Evolutionary conservation across 2,888 invertebrate genomes (phyloP).

Genomic region (Mellilla xanthometata): DNA sequence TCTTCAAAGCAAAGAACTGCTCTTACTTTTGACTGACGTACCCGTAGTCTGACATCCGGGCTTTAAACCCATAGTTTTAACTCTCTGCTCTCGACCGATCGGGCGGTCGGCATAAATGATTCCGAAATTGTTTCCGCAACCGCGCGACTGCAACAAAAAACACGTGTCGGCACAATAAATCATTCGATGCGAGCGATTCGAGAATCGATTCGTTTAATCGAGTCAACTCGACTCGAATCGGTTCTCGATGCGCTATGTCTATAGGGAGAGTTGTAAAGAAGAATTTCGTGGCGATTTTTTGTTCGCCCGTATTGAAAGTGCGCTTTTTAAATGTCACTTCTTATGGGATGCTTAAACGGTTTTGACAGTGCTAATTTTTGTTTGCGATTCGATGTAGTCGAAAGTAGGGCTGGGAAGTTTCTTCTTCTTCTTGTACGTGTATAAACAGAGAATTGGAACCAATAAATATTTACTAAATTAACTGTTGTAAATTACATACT

Average conservation of each 20-base stretch:
- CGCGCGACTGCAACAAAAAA: constrained; percentile 66
- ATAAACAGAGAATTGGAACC: too few species aligned
- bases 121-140: constrained; percentile 79
- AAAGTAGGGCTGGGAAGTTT: too few species aligned
- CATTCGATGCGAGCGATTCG: constrained; percentile 59
- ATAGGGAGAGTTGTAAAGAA: constrained; percentile 73
- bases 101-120: constrained; percentile 77
- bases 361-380: constrained; percentile 34
- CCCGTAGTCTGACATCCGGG: too few species aligned
- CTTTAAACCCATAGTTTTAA: too few species aligned
- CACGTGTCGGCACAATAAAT: constrained; percentile 80
- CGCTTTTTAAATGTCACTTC: constrained; percentile 45
- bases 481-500: too few species aligned
- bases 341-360: constrained; percentile 40
- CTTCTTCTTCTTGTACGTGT: too few species aligned
- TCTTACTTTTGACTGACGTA: too few species aligned
- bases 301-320: constrained; percentile 44
- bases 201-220: constrained; percentile 33
- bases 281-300: constrained; percentile 71
- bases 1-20: too few species aligned
- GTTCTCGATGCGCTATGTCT: constrained; percentile 55
- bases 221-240: constrained; percentile 77
- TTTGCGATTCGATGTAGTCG: constrained; percentile 21
- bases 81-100: too few species aligned
- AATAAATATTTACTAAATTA: too few species aligned